Evolutionary conservation across 2,888 invertebrate genomes (phyloP), one percentile per base, ranked within the genome.

Genomic region (Azorinus chamasolen): DNA sequence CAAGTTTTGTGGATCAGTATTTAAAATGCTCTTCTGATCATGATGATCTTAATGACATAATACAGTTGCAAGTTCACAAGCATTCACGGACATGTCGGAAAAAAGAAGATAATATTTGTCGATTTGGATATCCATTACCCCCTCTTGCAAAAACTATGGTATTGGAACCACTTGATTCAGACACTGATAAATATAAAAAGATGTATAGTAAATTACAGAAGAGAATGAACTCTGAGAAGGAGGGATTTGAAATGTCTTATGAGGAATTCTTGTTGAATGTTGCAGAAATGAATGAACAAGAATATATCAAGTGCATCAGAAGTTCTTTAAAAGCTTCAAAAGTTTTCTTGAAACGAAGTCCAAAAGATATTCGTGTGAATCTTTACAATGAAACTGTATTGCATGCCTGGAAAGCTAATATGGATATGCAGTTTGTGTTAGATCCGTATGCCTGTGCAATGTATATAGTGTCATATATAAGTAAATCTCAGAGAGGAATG

Each of bases 401-500:
- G 46, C 16, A 71, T 16, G 61, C 90, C 12, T 86, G 83, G 83
- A 41, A 78, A 46, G 89, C 92, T 6, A 92, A 92, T 69, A 88
- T 90, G 84, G 92, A 92, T 79, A 78, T 90, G n/a, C 92, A 93
- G 66, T 92, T 85, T 73, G 85, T 91, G 5, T 54, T 87, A n/a
- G 89, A 92, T 79, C 75, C 86, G 20, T 92, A 90, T 83, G 87
- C 88, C 32, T 90, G 91, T 73, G 84, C 87, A 3, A 77, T 84
- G 39, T 92, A 91, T 58, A 88, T 91, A 57, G 86, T 78, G 1
- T 37, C 58, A 18, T 82, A 82, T 37, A 72, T 83, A 12, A 43
- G 54, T 27, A 64, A 64, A 27, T 54, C 64, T 3, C 64, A 64
- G 46, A 54, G 55, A 64, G 64, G 64, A 18, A 64, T 64, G 64